phyloP scores from a whole-genome alignment of 2,113 vertebrate genomes.

The Catagonus wagneri region DNA sequence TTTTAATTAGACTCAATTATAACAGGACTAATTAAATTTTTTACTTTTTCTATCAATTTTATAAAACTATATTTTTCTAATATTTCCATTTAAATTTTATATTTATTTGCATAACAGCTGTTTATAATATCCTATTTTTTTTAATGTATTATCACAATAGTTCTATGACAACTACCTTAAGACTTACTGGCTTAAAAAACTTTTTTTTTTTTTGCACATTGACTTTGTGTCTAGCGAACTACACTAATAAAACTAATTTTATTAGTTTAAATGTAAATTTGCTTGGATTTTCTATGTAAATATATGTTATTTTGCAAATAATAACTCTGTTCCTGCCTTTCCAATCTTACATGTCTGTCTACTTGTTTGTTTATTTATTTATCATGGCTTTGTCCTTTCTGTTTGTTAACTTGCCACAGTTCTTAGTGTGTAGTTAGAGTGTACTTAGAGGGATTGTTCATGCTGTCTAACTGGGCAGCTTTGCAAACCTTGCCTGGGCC shows the following conservation, averaged over 20 bases:
- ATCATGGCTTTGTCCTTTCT: background rate
- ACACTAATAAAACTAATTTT: background rate
- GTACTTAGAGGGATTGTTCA: background rate
- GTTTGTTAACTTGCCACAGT: background rate
- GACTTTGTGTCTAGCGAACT: background rate
- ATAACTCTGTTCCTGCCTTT: background rate
- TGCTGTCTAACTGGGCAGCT: background rate
- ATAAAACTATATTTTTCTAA: background rate
- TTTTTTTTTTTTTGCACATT: background rate
- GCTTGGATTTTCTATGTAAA: background rate
- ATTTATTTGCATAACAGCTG: background rate
- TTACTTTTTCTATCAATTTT: background rate
- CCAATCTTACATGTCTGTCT: background rate
- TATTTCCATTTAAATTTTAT: background rate
- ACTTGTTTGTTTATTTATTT: background rate
- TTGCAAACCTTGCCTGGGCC: background rate
- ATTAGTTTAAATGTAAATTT: background rate
- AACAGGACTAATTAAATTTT: background rate
- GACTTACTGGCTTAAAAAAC: background rate
- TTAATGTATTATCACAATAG: background rate
- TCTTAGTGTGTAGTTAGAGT: background rate
- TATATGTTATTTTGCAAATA: background rate
- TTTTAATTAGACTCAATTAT: background rate
- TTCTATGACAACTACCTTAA: background rate
- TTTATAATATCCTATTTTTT: background rate